phyloP scores from a whole-genome alignment of 2,888 invertebrate species.

The Harpalus rubripes region DNA sequence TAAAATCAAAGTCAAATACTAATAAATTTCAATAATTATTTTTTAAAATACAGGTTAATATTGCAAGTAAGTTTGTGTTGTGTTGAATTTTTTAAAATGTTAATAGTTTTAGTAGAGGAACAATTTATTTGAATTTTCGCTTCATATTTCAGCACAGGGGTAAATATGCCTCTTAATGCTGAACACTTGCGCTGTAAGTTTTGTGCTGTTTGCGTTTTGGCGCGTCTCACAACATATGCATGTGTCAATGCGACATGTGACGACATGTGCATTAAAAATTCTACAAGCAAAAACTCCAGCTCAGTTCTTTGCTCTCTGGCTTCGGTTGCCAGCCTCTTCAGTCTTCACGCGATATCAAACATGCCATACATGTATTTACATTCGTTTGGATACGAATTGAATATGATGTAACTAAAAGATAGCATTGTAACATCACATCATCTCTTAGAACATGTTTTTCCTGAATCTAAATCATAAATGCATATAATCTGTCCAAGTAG shows the following conservation, averaged over 20 bases:
- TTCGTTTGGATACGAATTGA: not conserved
- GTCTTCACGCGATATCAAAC: conserved; percentile 31
- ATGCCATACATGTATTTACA: conserved; percentile 35
- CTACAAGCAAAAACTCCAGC: conserved; percentile 41
- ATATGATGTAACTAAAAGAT: conserved; percentile 2
- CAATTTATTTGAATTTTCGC: no score
- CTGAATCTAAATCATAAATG: not conserved
- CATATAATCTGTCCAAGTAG: no score
- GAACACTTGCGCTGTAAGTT: conserved; percentile 23
- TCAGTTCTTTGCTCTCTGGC: conserved; percentile 46
- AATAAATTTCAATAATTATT: no score
- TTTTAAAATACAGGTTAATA: no score
- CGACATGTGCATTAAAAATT: conserved; percentile 62
- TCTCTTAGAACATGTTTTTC: not conserved
- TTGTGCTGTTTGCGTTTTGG: conserved; percentile 54
- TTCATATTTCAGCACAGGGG: no score
- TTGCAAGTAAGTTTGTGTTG: no score
- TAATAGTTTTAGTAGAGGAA: no score
- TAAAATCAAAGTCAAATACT: no score
- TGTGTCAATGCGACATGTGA: conserved; percentile 56
- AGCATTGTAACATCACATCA: not conserved
- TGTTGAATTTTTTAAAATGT: no score
- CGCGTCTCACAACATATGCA: conserved; percentile 52
- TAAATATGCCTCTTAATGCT: no score
- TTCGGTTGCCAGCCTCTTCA: not conserved